Evolutionary conservation across 2,888 invertebrate genomes (phyloP).

Genomic region (Dastarcus helophoroides): DNA sequence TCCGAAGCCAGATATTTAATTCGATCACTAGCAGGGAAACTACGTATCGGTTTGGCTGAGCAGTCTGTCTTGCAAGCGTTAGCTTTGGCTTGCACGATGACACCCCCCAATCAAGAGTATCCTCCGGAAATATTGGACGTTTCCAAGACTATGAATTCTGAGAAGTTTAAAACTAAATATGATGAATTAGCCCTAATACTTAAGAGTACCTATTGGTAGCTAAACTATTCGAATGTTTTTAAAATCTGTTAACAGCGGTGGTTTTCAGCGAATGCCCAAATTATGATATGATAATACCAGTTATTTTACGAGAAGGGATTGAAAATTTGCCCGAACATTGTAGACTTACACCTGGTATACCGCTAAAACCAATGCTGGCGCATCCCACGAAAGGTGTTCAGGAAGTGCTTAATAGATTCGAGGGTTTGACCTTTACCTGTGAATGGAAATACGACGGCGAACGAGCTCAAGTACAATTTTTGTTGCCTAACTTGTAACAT

Average conservation of each 20-base stretch:
- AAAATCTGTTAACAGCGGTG: background rate
- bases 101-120: conserved; percentile 59
- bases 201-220: conserved; percentile 88
- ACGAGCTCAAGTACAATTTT: conserved; percentile 67
- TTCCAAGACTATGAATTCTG: conserved; percentile 49
- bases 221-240: conserved; percentile 11
- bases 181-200: conserved; percentile 65
- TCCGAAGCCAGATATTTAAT: conserved; percentile 85
- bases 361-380: conserved; percentile 96
- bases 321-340: conserved; percentile 65
- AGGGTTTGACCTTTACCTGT: conserved; percentile 80
- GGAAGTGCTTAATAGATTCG: conserved; percentile 67
- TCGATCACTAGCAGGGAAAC: conserved; percentile 82
- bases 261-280: conserved; percentile 80
- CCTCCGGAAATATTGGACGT: conserved; percentile 54
- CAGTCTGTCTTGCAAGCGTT: conserved; percentile 89
- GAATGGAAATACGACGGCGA: conserved; percentile 99
- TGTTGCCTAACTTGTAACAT: too few species aligned
- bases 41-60: conserved; percentile 93
- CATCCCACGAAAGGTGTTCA: conserved; percentile 92
- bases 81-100: conserved; percentile 70
- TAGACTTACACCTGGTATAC: conserved; percentile 81
- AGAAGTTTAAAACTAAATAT: conserved; percentile 60
- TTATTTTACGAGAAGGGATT: conserved; percentile 66
- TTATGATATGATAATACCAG: conserved; percentile 74